phyloP scores from a whole-genome alignment of 2,888 invertebrate genomes.

The Calameuta filiformis region DNA sequence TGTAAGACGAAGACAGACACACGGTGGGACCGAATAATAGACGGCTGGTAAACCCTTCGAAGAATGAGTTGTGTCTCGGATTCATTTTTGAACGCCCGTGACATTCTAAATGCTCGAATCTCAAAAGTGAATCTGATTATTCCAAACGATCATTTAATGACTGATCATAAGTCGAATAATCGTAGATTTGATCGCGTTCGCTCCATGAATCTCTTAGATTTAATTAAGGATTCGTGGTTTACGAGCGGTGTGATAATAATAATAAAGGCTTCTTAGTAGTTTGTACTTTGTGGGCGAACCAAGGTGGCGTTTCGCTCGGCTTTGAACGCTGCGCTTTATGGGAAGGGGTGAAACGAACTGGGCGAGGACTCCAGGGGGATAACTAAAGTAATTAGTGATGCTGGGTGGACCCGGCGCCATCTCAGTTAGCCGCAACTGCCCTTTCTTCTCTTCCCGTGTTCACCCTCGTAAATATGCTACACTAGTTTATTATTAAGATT shows the following conservation, averaged over 20 bases:
- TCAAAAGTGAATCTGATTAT: neutral
- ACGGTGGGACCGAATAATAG: too few relatives aligned
- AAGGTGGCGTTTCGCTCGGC: constrained; percentile 20
- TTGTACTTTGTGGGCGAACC: constrained; percentile 33
- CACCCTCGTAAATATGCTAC: constrained; percentile 27
- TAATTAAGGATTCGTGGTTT: constrained; percentile 46
- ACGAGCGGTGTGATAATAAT: constrained; percentile 39
- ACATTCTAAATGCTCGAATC: neutral
- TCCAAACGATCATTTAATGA: neutral
- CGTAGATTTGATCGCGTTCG: constrained; percentile 15
- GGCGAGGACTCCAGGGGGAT: constrained; percentile 43
- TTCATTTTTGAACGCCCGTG: neutral
- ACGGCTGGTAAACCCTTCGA: too few relatives aligned
- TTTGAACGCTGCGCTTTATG: constrained; percentile 42
- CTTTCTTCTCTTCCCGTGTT: constrained; percentile 18
- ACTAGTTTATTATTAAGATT: constrained; percentile 29
- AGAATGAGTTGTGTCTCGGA: neutral
- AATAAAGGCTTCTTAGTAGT: constrained; percentile 45
- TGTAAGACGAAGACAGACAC: too few relatives aligned
- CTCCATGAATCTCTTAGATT: constrained; percentile 43
- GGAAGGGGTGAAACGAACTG: constrained; percentile 43
- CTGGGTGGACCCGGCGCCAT: constrained; percentile 43
- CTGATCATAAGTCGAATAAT: neutral
- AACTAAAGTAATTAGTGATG: constrained; percentile 57
- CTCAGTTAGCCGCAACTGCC: constrained; percentile 9